These are phyloP conservation scores for Epinephelus awoara DNA, from an alignment of 2,797 vertebrate genomes.

Conservation along the genomic window DNA sequence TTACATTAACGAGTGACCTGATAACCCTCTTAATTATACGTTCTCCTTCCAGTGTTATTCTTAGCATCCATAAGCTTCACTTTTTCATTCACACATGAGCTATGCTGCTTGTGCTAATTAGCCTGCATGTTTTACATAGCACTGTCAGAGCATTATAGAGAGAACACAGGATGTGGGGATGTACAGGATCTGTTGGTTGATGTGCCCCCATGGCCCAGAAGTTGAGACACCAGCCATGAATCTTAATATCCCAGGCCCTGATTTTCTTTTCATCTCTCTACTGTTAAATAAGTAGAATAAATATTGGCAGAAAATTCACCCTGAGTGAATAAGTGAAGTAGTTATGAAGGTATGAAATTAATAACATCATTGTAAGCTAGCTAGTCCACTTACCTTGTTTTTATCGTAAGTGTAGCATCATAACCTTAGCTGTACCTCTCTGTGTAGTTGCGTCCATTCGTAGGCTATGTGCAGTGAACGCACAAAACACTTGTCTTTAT, in stretches of 20 bases:
- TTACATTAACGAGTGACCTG: slow-evolving; percentile 16
- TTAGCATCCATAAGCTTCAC: slow-evolving; percentile 1
- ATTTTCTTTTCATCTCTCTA: not conserved
- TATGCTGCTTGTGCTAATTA: slow-evolving; percentile 6
- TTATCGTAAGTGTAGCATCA: too few species aligned
- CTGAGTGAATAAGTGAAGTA: too few species aligned
- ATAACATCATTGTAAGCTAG: too few species aligned
- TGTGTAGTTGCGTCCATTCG: too few species aligned
- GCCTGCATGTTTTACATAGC: not conserved
- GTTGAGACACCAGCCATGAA: not conserved
- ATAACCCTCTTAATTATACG: slow-evolving; percentile 14
- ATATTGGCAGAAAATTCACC: not conserved
- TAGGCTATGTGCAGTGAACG: too few species aligned
- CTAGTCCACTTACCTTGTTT: too few species aligned
- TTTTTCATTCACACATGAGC: slow-evolving; percentile 27
- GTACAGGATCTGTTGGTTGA: not conserved
- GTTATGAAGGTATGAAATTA: too few species aligned
- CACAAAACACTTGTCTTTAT: too few species aligned
- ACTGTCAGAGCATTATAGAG: not conserved
- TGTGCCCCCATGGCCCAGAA: not conserved
- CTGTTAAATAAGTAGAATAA: not conserved
- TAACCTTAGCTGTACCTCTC: too few species aligned
- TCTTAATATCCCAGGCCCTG: too few species aligned
- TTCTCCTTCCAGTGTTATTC: slow-evolving; percentile 8
- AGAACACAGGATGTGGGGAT: not conserved